Conservation (phyloP, 2,113 vertebrate species). For the Hyla sarda region DNA sequence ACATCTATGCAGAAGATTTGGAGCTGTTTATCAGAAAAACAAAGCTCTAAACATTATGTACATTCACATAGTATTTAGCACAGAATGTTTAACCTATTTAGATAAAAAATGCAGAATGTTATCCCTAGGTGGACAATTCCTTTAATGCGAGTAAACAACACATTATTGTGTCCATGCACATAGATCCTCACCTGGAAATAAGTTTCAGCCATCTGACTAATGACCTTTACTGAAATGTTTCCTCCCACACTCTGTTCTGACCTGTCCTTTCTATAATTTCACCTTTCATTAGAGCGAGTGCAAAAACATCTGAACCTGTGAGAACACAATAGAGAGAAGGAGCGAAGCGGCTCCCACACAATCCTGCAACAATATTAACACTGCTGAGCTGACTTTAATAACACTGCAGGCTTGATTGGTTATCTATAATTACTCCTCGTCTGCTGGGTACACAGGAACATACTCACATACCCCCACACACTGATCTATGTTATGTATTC, state of each 20-base stretch:
- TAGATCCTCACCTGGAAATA: neutral
- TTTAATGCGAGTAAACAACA: too few species aligned
- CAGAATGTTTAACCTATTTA: neutral
- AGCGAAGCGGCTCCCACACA: slow-evolving; percentile 37
- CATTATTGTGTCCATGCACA: neutral
- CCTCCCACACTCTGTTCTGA: neutral
- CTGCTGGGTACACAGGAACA: slow-evolving; percentile 35
- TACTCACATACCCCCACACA: slow-evolving; percentile 18
- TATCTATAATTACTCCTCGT: slow-evolving; percentile 62
- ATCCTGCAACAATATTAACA: slow-evolving; percentile 49
- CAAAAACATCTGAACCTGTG: slow-evolving; percentile 21
- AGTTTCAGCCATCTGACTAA: neutral
- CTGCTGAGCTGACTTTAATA: slow-evolving; percentile 60
- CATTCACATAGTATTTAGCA: too few species aligned
- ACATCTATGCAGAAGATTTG: too few species aligned
- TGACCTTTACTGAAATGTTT: neutral
- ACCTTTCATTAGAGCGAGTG: slow-evolving; percentile 24
- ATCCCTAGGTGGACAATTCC: neutral
- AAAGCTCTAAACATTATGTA: too few species aligned
- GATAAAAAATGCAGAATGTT: neutral
- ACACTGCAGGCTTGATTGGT: slow-evolving; percentile 56
- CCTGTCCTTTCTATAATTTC: slow-evolving; percentile 31
- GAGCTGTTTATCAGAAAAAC: too few species aligned
- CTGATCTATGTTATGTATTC: neutral
- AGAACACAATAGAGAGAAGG: slow-evolving; percentile 20